Conservation (phyloP, 2,888 invertebrate genomes). For the Synanthedon tipuliformis region DNA sequence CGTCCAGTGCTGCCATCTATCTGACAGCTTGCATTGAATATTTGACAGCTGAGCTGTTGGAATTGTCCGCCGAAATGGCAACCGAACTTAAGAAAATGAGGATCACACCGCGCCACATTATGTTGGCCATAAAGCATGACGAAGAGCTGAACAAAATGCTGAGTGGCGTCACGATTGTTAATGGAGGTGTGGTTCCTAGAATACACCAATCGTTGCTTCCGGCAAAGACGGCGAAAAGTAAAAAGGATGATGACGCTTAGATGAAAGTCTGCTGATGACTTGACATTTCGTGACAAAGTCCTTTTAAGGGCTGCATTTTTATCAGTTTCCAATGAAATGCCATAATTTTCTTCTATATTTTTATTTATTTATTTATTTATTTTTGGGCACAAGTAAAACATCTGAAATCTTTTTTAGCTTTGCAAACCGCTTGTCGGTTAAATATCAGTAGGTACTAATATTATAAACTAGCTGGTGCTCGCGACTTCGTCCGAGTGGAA, state of each 20-base stretch:
- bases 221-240: constrained; percentile 32
- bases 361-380: too few relatives aligned
- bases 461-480: too few relatives aligned
- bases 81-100: constrained; percentile 75
- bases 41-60: constrained; percentile 75
- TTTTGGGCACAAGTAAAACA: too few relatives aligned
- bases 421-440: too few relatives aligned
- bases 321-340: constrained; percentile 9
- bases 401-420: too few relatives aligned
- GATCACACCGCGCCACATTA: constrained; percentile 31
- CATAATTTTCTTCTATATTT: too few relatives aligned
- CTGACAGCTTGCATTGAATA: constrained; percentile 73
- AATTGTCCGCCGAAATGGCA: constrained; percentile 73
- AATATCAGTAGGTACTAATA: too few relatives aligned
- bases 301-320: constrained; percentile 35
- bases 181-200: constrained; percentile 36
- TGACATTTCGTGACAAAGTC: constrained; percentile 19
- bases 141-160: constrained; percentile 40
- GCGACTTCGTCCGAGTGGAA: too few relatives aligned
- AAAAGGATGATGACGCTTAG: background rate
- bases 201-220: constrained; percentile 38
- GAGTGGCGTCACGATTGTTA: constrained; percentile 30
- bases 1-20: constrained; percentile 64
- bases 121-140: constrained; percentile 41
- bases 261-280: background rate